phyloP scores from a whole-genome alignment of 1,140 invertebrate genomes.

The Paralvinella palmiformis region DNA sequence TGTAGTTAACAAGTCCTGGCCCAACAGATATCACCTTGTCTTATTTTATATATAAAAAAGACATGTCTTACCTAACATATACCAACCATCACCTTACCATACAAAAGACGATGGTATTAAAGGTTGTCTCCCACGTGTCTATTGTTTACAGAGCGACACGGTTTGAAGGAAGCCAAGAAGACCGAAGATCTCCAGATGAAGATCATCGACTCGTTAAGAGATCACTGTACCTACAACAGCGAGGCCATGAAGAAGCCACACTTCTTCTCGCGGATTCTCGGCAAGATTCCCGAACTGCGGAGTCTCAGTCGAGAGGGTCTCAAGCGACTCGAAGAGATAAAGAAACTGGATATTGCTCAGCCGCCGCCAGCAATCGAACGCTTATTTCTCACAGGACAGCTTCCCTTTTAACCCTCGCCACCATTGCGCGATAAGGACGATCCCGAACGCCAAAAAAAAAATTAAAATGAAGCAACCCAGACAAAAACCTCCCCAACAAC shows the following conservation, averaged over 20 bases:
- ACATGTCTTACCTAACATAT: too few species aligned
- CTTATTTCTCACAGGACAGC: slow-evolving; percentile 80
- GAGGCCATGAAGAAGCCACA: slow-evolving; percentile 81
- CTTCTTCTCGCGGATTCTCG: slow-evolving; percentile 84
- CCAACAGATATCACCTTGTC: too few species aligned
- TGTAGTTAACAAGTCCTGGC: too few species aligned
- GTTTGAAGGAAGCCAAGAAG: slow-evolving; percentile 80
- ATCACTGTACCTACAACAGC: slow-evolving; percentile 89
- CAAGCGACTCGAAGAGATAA: slow-evolving; percentile 88
- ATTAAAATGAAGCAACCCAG: too few species aligned
- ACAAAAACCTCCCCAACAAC: too few species aligned
- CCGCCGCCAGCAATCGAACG: slow-evolving; percentile 82
- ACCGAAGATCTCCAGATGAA: slow-evolving; percentile 93
- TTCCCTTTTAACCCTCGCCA: slow-evolving; percentile 91
- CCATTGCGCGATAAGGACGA: too few species aligned
- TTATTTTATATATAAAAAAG: too few species aligned
- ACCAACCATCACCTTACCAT: too few species aligned
- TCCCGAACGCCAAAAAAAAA: too few species aligned
- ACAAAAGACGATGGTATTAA: too few species aligned
- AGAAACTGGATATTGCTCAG: slow-evolving; percentile 85
- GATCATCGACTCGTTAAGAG: slow-evolving; percentile 83
- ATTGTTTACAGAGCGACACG: slow-evolving; percentile 74
- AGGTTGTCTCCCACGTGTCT: slow-evolving; percentile 4
- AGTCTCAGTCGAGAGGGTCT: slow-evolving; percentile 86
- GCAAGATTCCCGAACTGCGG: slow-evolving; percentile 83